Evolutionary conservation across 2,113 vertebrate genomes (phyloP).

Genomic region (Euleptes europaea): DNA sequence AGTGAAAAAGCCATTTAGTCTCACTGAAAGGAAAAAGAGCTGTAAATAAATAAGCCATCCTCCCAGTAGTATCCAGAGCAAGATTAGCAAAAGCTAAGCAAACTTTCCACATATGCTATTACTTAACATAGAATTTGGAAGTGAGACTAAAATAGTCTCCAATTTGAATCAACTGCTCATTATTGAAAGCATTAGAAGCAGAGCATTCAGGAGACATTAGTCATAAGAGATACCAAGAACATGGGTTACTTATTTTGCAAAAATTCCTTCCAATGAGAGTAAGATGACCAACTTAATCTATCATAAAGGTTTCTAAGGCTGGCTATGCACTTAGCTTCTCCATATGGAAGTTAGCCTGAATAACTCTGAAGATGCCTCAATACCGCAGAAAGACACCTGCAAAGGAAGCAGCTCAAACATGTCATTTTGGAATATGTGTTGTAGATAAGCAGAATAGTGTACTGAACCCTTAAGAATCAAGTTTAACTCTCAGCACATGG

Average conservation of each 20-base stretch:
- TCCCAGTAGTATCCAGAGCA: constrained; percentile 43
- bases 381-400: background rate
- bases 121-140: background rate
- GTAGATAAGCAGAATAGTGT: background rate
- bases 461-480: background rate
- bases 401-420: background rate
- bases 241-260: background rate
- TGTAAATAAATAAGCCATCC: constrained; percentile 62
- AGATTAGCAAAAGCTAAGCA: constrained; percentile 14
- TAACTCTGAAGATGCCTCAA: constrained; percentile 11
- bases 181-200: constrained; percentile 6
- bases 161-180: constrained; percentile 19
- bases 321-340: constrained; percentile 8
- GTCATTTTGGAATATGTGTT: background rate
- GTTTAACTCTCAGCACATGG: background rate
- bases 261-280: constrained; percentile 32
- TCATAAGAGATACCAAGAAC: background rate
- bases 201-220: background rate
- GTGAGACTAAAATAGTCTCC: background rate
- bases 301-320: constrained; percentile 19
- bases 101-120: background rate
- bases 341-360: constrained; percentile 12
- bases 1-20: constrained; percentile 72
- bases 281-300: constrained; percentile 31
- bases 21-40: constrained; percentile 59